Conservation (phyloP, 2,113 vertebrate species). For the Labeo rohita region DNA sequence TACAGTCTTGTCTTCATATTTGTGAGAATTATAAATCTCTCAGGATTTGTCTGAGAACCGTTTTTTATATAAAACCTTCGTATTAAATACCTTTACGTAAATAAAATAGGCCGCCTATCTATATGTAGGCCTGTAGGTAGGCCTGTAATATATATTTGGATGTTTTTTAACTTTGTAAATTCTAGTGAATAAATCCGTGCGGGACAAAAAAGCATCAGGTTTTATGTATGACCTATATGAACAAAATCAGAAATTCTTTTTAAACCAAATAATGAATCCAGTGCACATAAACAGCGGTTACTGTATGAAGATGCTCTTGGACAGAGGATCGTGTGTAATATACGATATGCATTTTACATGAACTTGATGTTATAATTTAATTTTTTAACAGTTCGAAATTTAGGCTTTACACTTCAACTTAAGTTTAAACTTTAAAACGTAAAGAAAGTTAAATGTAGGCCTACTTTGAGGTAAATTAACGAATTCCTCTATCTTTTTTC, state of each 20-base stretch:
- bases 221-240: background rate
- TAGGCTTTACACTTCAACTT: background rate
- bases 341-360: background rate
- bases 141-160: background rate
- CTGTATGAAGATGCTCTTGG: background rate
- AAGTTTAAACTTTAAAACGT: background rate
- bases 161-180: background rate
- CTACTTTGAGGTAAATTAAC: background rate
- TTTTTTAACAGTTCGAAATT: background rate
- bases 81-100: background rate
- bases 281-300: background rate
- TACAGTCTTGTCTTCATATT: slow-evolving; percentile 21
- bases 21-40: slow-evolving; percentile 10
- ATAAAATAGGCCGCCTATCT: background rate
- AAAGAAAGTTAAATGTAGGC: background rate
- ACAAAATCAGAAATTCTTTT: background rate
- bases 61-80: background rate
- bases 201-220: background rate
- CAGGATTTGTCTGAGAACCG: background rate
- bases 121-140: background rate
- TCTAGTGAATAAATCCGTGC: background rate
- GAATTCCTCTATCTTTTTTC: background rate
- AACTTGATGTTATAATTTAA: background rate
- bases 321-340: background rate
- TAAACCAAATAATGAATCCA: background rate